Evolutionary conservation across 2,797 vertebrate genomes (phyloP), one percentile per base, ranked within the genome.

Genomic region (Chrysocyon brachyurus): DNA sequence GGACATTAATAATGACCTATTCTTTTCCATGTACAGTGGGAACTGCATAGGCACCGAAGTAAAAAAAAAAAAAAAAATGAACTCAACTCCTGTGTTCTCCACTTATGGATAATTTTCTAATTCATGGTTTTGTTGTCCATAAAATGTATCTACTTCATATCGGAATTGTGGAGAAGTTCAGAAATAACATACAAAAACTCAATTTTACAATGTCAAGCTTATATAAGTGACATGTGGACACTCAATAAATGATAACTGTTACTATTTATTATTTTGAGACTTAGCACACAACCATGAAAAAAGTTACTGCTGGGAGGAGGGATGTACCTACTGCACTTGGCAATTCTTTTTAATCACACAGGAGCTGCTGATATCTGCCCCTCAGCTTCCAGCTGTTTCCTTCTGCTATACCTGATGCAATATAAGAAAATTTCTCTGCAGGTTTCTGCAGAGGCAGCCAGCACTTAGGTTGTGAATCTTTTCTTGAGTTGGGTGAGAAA

Each of bases 331-430:
- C 66, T 52, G 26, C 9, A 40, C 68, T 91, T 97, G 97, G 96
- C 96, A 87, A 3, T 89, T 83, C 77, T 68, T 94, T 68, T 82
- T 82, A 24, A 28, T 96, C 92, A 79, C 36, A 2, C 22, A 26
- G 56, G 63, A 87, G 15, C 90, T 95, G 54, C 73, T 92, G 87
- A 14, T 87, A 89, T 87, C 83, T 86, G 85, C 22, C 92, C 73
- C 73, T 87, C 82, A 57, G 79, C 19, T 81, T 95, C 94, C 96
- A 98, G 96, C 96, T 97, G 93, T 97, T 98, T 96, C 98, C 98
- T 98, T 97, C 97, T 97, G 96, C 87, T 96, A 6, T 54, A 91
- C 85, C 72, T 97, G 85, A 91, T 49, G 26, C 78, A 84, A 46
- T 59, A 33, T 86, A 97, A 96, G 72, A 84, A 96, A 70, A 83